phyloP scores from a whole-genome alignment of 2,797 vertebrate genomes.

The Sebastes nivosus region DNA sequence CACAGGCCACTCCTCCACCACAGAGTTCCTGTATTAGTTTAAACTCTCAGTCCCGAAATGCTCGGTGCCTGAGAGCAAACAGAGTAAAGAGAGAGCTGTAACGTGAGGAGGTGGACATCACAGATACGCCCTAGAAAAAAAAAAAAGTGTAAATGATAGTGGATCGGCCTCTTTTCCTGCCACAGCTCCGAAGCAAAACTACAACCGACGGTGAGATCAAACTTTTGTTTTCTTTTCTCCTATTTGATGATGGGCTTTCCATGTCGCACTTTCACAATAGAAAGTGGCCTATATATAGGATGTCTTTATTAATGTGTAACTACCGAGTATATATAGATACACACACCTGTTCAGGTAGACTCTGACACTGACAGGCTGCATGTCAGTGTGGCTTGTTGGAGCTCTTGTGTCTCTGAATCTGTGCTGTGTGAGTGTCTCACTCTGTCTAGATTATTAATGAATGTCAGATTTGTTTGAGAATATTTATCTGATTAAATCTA shows the following conservation, averaged over 20 bases:
- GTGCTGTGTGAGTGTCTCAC: neutral
- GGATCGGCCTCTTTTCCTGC: slow-evolving; percentile 32
- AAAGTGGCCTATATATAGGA: neutral
- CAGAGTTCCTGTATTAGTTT: neutral
- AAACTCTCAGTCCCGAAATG: slow-evolving; percentile 77
- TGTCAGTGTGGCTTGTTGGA: neutral
- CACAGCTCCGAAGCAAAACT: slow-evolving; percentile 17
- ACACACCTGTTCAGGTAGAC: slow-evolving; percentile 46
- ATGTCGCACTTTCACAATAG: neutral
- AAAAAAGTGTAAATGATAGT: slow-evolving; percentile 28
- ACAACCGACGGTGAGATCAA: slow-evolving; percentile 61
- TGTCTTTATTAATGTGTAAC: slow-evolving; percentile 31
- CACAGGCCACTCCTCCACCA: slow-evolving; percentile 7
- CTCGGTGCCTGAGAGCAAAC: slow-evolving; percentile 45
- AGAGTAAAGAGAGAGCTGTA: slow-evolving; percentile 12
- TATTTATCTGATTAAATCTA: neutral
- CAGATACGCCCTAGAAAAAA: slow-evolving; percentile 35
- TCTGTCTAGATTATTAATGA: neutral
- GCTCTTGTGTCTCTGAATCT: neutral
- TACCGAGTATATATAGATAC: neutral
- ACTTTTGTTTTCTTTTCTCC: slow-evolving; percentile 10
- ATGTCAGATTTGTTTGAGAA: neutral
- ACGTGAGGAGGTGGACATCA: slow-evolving; percentile 34
- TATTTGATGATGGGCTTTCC: neutral
- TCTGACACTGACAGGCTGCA: neutral